Conservation (phyloP, 2,888 invertebrate genomes). For the Chrysodeixis includens region DNA sequence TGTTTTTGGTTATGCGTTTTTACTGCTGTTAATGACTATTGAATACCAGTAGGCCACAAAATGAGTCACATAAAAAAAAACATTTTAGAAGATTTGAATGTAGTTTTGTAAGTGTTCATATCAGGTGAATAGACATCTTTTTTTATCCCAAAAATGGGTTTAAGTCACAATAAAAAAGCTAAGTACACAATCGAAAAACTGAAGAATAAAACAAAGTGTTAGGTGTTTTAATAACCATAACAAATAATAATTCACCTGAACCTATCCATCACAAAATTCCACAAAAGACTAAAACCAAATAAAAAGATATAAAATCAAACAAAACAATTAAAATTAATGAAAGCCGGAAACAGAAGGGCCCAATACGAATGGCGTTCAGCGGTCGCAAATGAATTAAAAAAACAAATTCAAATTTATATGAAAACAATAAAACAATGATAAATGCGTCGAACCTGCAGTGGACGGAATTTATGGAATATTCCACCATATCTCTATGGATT, state of each 20-base stretch:
- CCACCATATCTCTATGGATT: constrained; percentile 59
- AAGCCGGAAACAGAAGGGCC: constrained; percentile 37
- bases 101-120: too few relatives aligned
- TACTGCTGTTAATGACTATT: neutral
- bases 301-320: constrained; percentile 30
- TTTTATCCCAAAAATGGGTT: too few relatives aligned
- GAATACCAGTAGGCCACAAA: too few relatives aligned
- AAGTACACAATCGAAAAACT: too few relatives aligned
- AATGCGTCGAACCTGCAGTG: constrained; percentile 62
- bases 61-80: too few relatives aligned
- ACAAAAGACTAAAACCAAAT: constrained; percentile 5
- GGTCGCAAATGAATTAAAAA: constrained; percentile 52
- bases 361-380: constrained; percentile 27
- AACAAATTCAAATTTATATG: constrained; percentile 64
- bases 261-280: neutral
- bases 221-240: neutral
- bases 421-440: constrained; percentile 73
- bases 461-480: constrained; percentile 71
- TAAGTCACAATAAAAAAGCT: too few relatives aligned
- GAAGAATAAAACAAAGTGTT: neutral
- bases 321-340: constrained; percentile 58
- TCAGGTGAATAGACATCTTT: too few relatives aligned
- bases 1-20: constrained; percentile 45
- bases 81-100: too few relatives aligned
- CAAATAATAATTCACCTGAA: neutral